A percentile compares a stretch with the other conserved stretches of the same genome.
These are phyloP conservation scores for Notamacropus eugenii DNA, from an alignment of 2,797 vertebrate genomes.

Conservation along the genomic window DNA sequence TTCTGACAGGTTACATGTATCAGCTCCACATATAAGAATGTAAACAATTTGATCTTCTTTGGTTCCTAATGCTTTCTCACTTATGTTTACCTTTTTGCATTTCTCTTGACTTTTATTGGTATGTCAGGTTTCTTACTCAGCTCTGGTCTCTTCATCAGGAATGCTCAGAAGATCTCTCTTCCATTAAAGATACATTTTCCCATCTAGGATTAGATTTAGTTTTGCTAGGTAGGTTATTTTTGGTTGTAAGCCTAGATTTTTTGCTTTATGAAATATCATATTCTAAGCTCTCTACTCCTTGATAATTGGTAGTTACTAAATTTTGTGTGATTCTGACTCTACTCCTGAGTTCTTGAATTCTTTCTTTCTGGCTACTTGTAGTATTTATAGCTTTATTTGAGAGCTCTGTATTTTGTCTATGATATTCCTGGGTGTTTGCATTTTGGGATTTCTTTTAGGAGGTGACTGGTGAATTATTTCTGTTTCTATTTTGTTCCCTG, in stretches of 20 bases:
- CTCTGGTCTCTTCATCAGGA: not conserved
- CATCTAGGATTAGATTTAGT: not conserved
- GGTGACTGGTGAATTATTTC: not conserved
- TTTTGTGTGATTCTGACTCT: not conserved
- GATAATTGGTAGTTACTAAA: not conserved
- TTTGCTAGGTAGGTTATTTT: not conserved
- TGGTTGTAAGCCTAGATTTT: not conserved
- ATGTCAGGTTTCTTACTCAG: not conserved
- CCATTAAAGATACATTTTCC: not conserved
- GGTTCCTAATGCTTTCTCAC: not conserved
- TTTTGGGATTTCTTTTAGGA: not conserved
- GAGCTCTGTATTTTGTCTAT: not conserved
- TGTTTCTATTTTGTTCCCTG: no score
- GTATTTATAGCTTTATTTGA: not conserved
- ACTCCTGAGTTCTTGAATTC: not conserved
- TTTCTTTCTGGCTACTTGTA: not conserved
- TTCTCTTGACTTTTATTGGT: not conserved
- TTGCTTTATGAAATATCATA: not conserved
- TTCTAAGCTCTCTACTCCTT: not conserved
- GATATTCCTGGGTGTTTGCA: not conserved
- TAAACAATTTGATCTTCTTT: not conserved
- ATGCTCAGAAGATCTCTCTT: not conserved
- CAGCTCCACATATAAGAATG: not conserved
- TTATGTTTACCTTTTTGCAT: not conserved
- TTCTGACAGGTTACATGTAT: not conserved